These are phyloP conservation scores for Merluccius polli DNA, from an alignment of 2,797 vertebrate genomes.

Conservation along the genomic window DNA sequence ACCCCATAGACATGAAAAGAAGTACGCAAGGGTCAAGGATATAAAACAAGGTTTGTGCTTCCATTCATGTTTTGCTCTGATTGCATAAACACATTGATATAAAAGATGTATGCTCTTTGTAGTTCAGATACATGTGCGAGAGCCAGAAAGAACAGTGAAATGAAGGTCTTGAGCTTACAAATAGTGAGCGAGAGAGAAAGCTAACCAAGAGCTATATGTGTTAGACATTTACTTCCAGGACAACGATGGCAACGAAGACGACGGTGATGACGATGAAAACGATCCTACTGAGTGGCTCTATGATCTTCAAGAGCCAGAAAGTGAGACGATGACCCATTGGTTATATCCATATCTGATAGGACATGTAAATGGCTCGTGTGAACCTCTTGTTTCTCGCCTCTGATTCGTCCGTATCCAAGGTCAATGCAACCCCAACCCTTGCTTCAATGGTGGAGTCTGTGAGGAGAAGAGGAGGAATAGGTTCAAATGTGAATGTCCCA, in stretches of 20 bases:
- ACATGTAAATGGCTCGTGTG: not conserved
- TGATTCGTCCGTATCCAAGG: conserved; percentile 46
- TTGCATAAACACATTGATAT: not conserved
- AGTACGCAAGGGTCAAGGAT: not conserved
- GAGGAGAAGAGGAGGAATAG: conserved; percentile 37
- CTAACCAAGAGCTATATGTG: conserved; percentile 9
- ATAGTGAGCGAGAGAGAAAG: not conserved
- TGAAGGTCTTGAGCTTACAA: not conserved
- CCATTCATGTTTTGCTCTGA: not conserved
- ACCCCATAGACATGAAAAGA: conserved; percentile 12
- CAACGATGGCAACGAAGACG: conserved; percentile 30
- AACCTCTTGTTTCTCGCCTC: not conserved
- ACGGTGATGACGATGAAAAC: conserved; percentile 50
- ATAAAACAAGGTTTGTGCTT: not conserved
- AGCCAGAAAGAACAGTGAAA: not conserved
- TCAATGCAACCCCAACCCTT: conserved; percentile 68
- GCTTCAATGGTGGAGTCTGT: conserved; percentile 67
- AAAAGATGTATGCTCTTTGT: not conserved
- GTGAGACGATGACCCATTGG: conserved; percentile 40
- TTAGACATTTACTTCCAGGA: conserved; percentile 48
- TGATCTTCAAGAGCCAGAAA: conserved; percentile 54
- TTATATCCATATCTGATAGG: not conserved
- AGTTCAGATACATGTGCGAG: not conserved
- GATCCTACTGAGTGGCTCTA: conserved; percentile 57
- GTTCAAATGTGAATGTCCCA: conserved; percentile 67